Percentiles rank a stretch among this genome's conserved stretches.
phyloP scores from a whole-genome alignment of 2,888 invertebrate species.

The Alloplasta piceator region DNA sequence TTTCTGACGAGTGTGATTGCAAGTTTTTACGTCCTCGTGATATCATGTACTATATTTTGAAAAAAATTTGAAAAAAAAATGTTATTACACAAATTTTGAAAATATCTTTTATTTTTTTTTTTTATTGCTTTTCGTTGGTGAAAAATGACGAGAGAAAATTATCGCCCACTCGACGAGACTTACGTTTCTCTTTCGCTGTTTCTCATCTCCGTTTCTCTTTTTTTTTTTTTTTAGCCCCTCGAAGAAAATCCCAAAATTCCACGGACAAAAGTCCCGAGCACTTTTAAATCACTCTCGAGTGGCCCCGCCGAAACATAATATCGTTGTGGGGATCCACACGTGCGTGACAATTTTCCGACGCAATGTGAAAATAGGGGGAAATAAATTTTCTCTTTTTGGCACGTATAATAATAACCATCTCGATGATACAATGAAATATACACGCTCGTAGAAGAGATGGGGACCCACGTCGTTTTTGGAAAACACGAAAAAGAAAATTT shows the following conservation, averaged over 20 bases:
- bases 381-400: slow-evolving; percentile 11
- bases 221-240: background rate
- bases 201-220: too few relatives aligned
- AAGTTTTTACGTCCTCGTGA: too few relatives aligned
- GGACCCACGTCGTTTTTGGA: background rate
- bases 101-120: slow-evolving; percentile 15
- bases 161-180: slow-evolving; percentile 22
- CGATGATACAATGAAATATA: background rate
- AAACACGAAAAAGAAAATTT: background rate
- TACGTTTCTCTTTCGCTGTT: background rate
- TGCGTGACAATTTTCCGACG: too few relatives aligned
- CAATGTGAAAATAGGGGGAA: slow-evolving; percentile 9
- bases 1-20: too few relatives aligned
- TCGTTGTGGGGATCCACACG: too few relatives aligned
- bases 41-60: too few relatives aligned
- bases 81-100: too few relatives aligned
- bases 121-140: slow-evolving; percentile 8
- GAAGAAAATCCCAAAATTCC: slow-evolving; percentile 17
- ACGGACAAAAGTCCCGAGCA: slow-evolving; percentile 62
- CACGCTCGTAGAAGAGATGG: background rate
- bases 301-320: background rate
- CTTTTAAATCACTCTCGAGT: slow-evolving; percentile 21
- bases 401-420: slow-evolving; percentile 8
- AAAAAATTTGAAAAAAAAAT: too few relatives aligned
- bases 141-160: background rate